phyloP scores from a whole-genome alignment of 2,888 invertebrate species.

The Adelphocoris suturalis region DNA sequence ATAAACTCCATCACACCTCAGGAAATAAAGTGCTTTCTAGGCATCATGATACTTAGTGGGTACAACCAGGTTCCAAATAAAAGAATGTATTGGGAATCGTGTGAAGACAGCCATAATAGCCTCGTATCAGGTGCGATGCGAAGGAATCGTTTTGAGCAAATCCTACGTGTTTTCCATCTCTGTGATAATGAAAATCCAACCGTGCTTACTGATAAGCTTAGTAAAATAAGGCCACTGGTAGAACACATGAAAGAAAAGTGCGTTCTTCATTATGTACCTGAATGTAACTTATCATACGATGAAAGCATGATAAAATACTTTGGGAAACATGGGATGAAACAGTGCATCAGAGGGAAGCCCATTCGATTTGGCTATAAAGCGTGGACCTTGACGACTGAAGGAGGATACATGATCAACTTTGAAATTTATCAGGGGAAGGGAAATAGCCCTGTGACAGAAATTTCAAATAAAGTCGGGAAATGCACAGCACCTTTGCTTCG shows the following conservation, averaged over 20 bases:
- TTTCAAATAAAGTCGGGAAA: background rate
- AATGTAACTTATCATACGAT: background rate
- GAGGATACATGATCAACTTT: background rate
- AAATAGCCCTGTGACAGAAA: background rate
- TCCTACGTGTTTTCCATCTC: background rate
- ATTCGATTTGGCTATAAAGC: slow-evolving; percentile 24
- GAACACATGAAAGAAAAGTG: background rate
- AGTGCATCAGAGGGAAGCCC: background rate
- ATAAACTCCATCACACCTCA: too few relatives aligned
- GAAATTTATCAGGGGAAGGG: slow-evolving; percentile 6
- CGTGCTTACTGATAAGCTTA: background rate
- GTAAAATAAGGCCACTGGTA: background rate
- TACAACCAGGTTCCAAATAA: background rate
- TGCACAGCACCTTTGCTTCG: background rate
- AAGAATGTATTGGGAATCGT: background rate
- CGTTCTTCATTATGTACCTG: background rate
- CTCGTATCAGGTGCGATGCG: background rate
- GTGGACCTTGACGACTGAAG: background rate
- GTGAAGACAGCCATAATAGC: background rate
- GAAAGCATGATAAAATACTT: slow-evolving; percentile 40
- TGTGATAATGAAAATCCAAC: background rate
- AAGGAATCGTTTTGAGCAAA: background rate
- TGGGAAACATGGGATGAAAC: slow-evolving; percentile 22
- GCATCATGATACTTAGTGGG: too few relatives aligned
- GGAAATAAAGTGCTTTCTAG: too few relatives aligned